These are phyloP conservation scores for Apteryx mantelli DNA, from an alignment of 2,113 vertebrate genomes.

Conservation along the genomic window DNA sequence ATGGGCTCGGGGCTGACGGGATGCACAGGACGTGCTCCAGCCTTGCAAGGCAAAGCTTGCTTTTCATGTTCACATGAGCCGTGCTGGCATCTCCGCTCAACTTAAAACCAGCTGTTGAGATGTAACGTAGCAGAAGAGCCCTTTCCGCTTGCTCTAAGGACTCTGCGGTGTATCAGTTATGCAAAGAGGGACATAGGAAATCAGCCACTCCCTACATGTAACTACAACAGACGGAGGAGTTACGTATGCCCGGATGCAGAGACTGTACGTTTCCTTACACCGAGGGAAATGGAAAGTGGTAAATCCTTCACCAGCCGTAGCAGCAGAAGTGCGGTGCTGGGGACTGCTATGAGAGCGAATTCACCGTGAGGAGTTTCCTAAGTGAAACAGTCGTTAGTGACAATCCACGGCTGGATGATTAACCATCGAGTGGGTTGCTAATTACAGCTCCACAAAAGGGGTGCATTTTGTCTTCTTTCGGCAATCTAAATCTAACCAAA, in stretches of 20 bases:
- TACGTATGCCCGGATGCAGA: background rate
- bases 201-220: slow-evolving; percentile 23
- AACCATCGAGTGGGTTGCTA: background rate
- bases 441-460: background rate
- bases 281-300: background rate
- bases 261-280: background rate
- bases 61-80: background rate
- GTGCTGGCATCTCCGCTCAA: background rate
- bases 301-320: background rate
- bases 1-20: background rate
- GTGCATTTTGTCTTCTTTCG: background rate
- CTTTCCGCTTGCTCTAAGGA: background rate
- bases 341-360: background rate
- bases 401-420: background rate
- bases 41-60: background rate
- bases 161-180: background rate
- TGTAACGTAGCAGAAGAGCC: background rate
- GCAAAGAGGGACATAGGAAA: background rate
- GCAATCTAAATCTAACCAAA: background rate
- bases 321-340: background rate
- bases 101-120: background rate
- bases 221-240: background rate
- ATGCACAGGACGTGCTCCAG: background rate
- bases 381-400: background rate
- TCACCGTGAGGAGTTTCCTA: background rate